These are phyloP conservation scores for Nematopogon swammerdamellus DNA, from an alignment of 2,888 invertebrate species.

Conservation along the genomic window DNA sequence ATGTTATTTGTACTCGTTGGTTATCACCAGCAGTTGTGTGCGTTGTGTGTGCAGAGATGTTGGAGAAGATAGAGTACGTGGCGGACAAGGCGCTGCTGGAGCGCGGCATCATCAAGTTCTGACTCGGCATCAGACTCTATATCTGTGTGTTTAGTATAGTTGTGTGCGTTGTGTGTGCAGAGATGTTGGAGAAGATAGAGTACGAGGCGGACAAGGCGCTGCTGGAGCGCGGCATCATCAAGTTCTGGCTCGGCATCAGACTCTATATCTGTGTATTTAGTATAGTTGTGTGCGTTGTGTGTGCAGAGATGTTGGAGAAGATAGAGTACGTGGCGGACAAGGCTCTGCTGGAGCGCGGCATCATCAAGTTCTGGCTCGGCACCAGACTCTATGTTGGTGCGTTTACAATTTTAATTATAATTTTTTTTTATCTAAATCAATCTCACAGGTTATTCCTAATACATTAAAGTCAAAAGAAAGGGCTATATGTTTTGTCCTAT, in stretches of 20 bases:
- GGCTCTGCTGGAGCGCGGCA: conserved; percentile 23
- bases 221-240: conserved; percentile 25
- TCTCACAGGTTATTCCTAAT: too few species aligned
- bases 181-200: conserved; percentile 30
- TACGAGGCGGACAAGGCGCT: conserved; percentile 22
- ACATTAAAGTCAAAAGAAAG: too few species aligned
- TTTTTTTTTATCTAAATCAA: too few species aligned
- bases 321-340: conserved; percentile 24
- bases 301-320: conserved; percentile 33
- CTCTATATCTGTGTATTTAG: conserved; percentile 38
- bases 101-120: conserved; percentile 29
- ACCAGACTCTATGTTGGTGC: conserved; percentile 38
- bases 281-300: too few species aligned
- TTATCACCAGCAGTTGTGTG: too few species aligned
- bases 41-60: conserved; percentile 38
- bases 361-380: conserved; percentile 37
- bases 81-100: conserved; percentile 22
- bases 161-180: too few species aligned
- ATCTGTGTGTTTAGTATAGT: conserved; percentile 38
- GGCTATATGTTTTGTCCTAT: too few species aligned
- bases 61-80: conserved; percentile 26
- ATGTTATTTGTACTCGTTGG: too few species aligned
- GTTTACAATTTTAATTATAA: too few species aligned
- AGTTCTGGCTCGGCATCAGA: conserved; percentile 39
- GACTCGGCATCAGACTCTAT: conserved; percentile 39